These are phyloP conservation scores for Lordiphosa mommai DNA, from an alignment of 1,140 invertebrate species.

Conservation along the genomic window DNA sequence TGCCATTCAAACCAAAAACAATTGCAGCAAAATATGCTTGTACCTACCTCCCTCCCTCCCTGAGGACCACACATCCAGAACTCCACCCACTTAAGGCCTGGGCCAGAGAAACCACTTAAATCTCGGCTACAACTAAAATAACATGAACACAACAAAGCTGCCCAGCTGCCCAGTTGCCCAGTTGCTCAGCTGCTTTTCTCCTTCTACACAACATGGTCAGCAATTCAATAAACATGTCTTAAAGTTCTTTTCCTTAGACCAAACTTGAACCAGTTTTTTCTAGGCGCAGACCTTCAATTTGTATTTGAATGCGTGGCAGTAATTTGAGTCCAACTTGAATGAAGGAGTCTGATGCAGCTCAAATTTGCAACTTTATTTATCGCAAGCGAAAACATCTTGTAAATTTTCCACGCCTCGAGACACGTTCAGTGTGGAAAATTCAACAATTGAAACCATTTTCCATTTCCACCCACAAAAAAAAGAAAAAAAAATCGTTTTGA, in stretches of 20 bases:
- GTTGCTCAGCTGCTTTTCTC: too few species aligned
- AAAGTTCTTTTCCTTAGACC: constrained; percentile 27
- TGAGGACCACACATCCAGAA: too few species aligned
- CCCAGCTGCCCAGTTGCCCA: too few species aligned
- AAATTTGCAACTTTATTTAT: constrained; percentile 76
- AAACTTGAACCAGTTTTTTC: constrained; percentile 57
- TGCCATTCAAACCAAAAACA: too few species aligned
- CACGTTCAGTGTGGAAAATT: constrained; percentile 49
- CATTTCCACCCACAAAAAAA: constrained; percentile 17
- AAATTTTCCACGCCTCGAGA: constrained; percentile 64
- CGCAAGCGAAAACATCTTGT: constrained; percentile 71
- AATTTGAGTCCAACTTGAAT: constrained; percentile 39
- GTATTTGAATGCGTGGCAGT: constrained; percentile 55
- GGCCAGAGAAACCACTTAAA: too few species aligned
- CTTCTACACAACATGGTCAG: not conserved
- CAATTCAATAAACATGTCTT: constrained; percentile 68
- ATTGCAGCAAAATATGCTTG: too few species aligned
- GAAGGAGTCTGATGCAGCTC: constrained; percentile 45
- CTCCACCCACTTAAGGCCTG: too few species aligned
- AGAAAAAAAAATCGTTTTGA: constrained; percentile 41
- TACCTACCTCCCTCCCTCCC: too few species aligned
- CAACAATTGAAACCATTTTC: constrained; percentile 71
- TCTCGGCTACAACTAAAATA: too few species aligned
- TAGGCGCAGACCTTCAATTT: constrained; percentile 46
- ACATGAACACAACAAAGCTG: too few species aligned